Evolutionary conservation across 2,797 vertebrate genomes (phyloP).

Genomic region (Taenioides sp.): DNA sequence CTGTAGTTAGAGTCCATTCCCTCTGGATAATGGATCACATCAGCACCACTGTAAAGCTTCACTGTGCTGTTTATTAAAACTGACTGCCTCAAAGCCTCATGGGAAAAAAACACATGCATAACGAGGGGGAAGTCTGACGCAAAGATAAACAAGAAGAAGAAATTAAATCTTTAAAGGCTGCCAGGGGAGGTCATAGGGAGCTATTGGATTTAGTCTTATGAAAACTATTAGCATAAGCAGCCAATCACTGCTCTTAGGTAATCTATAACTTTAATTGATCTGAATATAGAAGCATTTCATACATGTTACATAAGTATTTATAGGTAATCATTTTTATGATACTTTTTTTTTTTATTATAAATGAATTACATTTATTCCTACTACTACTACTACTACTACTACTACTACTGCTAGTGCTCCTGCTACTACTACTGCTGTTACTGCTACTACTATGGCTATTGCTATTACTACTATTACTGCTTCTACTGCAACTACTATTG

Average conservation of each 20-base stretch:
- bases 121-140: slow-evolving; percentile 36
- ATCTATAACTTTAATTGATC: slow-evolving; percentile 24
- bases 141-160: slow-evolving; percentile 62
- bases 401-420: background rate
- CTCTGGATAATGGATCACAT: slow-evolving; percentile 78
- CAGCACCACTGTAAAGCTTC: slow-evolving; percentile 55
- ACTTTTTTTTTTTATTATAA: too few relatives aligned
- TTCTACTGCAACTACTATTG: background rate
- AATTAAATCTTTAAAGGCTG: slow-evolving; percentile 60
- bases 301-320: too few relatives aligned
- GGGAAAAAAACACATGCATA: slow-evolving; percentile 45
- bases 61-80: slow-evolving; percentile 69
- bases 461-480: background rate
- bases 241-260: background rate
- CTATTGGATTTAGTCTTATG: slow-evolving; percentile 39
- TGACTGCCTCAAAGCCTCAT: slow-evolving; percentile 66
- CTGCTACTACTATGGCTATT: background rate
- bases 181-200: slow-evolving; percentile 29
- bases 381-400: background rate
- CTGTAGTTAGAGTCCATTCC: slow-evolving; percentile 78
- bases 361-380: too few relatives aligned
- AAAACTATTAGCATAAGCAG: slow-evolving; percentile 5
- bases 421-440: background rate
- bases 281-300: background rate
- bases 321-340: too few relatives aligned